Evolutionary conservation across 1,140 invertebrate species (phyloP), one percentile per base, ranked within the genome.

Genomic region (Papilio polyxenes): DNA sequence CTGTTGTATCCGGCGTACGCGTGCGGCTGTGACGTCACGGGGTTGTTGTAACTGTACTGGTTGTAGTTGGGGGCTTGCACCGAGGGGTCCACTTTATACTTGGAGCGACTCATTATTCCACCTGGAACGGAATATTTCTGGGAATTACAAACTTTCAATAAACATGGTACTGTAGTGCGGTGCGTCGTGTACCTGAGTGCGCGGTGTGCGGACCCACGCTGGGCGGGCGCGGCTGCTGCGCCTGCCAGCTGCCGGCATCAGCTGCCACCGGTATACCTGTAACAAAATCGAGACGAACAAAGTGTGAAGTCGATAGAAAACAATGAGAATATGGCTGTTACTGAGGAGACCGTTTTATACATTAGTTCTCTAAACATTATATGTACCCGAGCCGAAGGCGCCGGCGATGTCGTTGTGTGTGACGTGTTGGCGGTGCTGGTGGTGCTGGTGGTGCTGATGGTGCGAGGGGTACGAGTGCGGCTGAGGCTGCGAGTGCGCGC

Each of bases 31-130:
- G 87, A 79, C 10, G 85, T 85, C 51, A 87, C 78, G 59, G 90
- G 85, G 83, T 88, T 89, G 85, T 91, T 89, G 86, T 91, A 89
- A 69, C 88, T 88, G 86, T 94, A 91, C 82, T 90, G 91, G 78
- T 93, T 92, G 88, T 96, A 95, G 1, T 93, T 82, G 0, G 95
- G 90, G 13, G 96, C 96, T 80, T 96, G 96, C 0, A 98, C 97
- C 0, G 97, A 97, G 1, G 97, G 97, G 91, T 98, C 97, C 59
- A 97, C 92, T 15, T 97, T 95, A 87, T 98, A 97, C 92, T 97
- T 97, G 0, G 95, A 95, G 82, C 96, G 93, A 92, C 94, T 89
- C 75, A 93, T 84, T 84, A 93, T 81, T 80, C 95, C 93, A 83
- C 95, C 95, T 95, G 85, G 1, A 92, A 91, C 2, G 80, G 77